phyloP scores from a whole-genome alignment of 2,797 vertebrate species.

The Platyrinchus mystaceus region DNA sequence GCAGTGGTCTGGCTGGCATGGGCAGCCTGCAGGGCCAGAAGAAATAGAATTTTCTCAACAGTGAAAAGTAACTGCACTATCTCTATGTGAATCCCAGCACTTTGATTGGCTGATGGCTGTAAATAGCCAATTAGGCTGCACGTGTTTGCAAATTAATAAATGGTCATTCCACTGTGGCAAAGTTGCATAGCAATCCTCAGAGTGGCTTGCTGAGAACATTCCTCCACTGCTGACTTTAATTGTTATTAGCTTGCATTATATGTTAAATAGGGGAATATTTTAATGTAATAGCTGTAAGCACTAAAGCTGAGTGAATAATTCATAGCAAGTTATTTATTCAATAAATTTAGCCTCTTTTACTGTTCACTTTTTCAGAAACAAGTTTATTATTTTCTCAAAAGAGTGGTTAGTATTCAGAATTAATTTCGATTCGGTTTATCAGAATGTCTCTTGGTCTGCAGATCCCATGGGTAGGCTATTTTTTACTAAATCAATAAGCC shows the following conservation, averaged over 20 bases:
- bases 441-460: neutral
- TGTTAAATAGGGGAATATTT: slow-evolving; percentile 39
- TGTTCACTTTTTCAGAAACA: slow-evolving; percentile 6
- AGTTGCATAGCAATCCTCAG: neutral
- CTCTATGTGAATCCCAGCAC: neutral
- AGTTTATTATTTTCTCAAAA: slow-evolving; percentile 26
- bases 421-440: slow-evolving; percentile 17
- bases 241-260: slow-evolving; percentile 43
- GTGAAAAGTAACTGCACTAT: neutral
- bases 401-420: slow-evolving; percentile 7
- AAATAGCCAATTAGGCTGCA: neutral
- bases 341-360: slow-evolving; percentile 41
- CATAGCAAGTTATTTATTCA: slow-evolving; percentile 42
- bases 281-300: neutral
- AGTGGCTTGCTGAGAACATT: neutral
- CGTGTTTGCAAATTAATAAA: neutral
- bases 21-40: neutral
- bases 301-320: slow-evolving; percentile 54
- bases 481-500: neutral
- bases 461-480: neutral
- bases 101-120: neutral
- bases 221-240: neutral
- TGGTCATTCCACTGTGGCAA: neutral
- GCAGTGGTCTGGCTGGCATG: neutral
- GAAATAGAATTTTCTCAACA: neutral